Conservation (phyloP, 2,888 invertebrate genomes). For the Gymnocheta viridis region DNA sequence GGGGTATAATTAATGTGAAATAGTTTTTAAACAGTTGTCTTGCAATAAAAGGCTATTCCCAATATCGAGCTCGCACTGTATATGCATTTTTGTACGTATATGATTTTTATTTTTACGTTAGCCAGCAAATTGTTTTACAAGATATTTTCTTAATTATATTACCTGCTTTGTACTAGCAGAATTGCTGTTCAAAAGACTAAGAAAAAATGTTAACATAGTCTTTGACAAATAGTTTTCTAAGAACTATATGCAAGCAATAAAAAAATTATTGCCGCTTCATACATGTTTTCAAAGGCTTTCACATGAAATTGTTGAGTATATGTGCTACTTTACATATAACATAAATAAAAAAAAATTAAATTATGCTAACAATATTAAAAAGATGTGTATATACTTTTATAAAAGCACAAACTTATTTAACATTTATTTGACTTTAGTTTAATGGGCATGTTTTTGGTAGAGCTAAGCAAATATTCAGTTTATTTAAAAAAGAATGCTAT, state of each 20-base stretch:
- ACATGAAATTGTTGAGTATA: neutral
- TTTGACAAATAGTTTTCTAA: slow-evolving; percentile 61
- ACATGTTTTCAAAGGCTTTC: neutral
- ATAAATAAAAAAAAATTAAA: neutral
- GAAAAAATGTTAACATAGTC: slow-evolving; percentile 21
- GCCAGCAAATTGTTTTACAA: slow-evolving; percentile 55
- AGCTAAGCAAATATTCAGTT: too few species aligned
- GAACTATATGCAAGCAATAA: slow-evolving; percentile 26
- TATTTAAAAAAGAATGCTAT: too few species aligned
- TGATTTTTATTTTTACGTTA: slow-evolving; percentile 14
- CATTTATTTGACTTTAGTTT: slow-evolving; percentile 15
- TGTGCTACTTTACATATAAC: too few species aligned
- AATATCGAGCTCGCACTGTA: too few species aligned
- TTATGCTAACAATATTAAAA: too few species aligned
- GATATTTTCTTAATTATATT: slow-evolving; percentile 63
- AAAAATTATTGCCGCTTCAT: neutral
- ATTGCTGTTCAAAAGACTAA: slow-evolving; percentile 12
- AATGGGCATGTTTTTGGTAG: too few species aligned
- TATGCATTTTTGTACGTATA: neutral
- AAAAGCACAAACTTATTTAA: neutral
- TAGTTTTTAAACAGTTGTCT: too few species aligned
- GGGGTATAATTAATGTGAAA: too few species aligned
- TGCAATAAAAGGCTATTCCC: too few species aligned
- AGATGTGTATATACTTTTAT: too few species aligned
- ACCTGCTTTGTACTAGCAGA: slow-evolving; percentile 46